phyloP scores from a whole-genome alignment of 2,888 invertebrate species.

The Slavum lentiscoides region DNA sequence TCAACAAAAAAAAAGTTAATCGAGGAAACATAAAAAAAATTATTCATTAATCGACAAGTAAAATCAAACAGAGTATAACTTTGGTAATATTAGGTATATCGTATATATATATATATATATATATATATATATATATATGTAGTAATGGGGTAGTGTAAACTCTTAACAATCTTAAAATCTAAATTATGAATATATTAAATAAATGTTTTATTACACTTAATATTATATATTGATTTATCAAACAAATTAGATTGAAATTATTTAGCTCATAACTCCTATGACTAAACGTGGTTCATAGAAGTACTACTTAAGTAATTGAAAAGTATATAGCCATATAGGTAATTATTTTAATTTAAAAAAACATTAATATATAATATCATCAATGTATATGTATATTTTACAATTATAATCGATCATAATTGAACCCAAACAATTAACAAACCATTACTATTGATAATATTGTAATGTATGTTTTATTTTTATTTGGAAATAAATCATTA shows the following conservation, averaged over 20 bases:
- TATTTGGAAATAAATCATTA: conserved; percentile 23
- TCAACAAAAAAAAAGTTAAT: neutral
- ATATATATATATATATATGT: neutral
- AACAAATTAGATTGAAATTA: neutral
- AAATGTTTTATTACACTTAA: conserved; percentile 1
- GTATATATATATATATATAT: neutral
- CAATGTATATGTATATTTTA: neutral
- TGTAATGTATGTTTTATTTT: neutral
- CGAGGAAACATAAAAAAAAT: neutral
- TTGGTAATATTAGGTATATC: no score
- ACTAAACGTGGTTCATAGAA: conserved; percentile 15
- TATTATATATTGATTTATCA: conserved; percentile 8
- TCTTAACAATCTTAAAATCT: neutral
- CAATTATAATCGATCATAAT: conserved; percentile 5
- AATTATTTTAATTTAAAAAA: conserved; percentile 20
- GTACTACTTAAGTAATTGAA: neutral
- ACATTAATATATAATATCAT: neutral
- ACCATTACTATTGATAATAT: conserved; percentile 3
- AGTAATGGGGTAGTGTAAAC: neutral
- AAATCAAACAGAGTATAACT: neutral
- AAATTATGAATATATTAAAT: conserved; percentile 9
- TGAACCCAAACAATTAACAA: neutral
- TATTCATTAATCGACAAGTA: neutral
- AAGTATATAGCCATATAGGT: neutral
- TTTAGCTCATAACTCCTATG: neutral